Base-by-base conservation (phyloP, 2,888 invertebrate genomes). In the Unio pictorum region DNA sequence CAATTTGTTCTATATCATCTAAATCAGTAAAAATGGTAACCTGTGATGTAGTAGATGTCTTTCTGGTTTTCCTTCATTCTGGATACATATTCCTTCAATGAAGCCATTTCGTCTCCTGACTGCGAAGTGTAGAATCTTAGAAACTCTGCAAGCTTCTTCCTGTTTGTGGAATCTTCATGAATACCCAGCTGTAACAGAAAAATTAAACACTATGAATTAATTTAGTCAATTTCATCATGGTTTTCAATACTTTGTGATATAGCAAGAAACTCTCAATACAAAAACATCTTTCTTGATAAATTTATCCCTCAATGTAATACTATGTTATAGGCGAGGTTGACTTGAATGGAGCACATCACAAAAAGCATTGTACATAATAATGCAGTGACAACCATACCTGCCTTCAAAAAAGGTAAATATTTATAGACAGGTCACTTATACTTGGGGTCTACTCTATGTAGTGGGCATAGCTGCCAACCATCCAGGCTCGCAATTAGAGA, bases 31-130 rank as follows among this genome's bases (percentile, higher is more conserved):
- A 34, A 34, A 34, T 7, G 7, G 7, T 7, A 58, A 81, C 92
- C 99, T 85, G 99, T 99, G 91, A 99, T 99, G 93, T 95, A 99
- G 92, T 99, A 99, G 89, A 99, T 97, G 92, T 95, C 95, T 87
- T 98, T 99, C 92, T 99, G 99, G 91, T 94, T 96, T 86, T 97
- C 96, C 93, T 99, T 99, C 97, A 99, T 99, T 80, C 99, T 94
- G 34, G 95, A 95, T 1, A 97, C 96, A 89, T 99, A 99, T 72
- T 99, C 99, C 89, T 97, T 96, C 74, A 99, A 92, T 0, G 98
- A 96, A 92, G 96, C 95, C 74, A 93, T 92, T 84, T 99, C 99
- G 84, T 99, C 99, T 11, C 97, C 98, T 56, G 96, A 96, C 2
- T 96, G 95, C 0, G 97, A 97, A 6, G 98, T 97, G 91, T 96